Percentiles rank a stretch among this genome's conserved stretches.
These are phyloP conservation scores for Cyrtonyx montezumae DNA, from an alignment of 2,113 vertebrate genomes.

Conservation along the genomic window DNA sequence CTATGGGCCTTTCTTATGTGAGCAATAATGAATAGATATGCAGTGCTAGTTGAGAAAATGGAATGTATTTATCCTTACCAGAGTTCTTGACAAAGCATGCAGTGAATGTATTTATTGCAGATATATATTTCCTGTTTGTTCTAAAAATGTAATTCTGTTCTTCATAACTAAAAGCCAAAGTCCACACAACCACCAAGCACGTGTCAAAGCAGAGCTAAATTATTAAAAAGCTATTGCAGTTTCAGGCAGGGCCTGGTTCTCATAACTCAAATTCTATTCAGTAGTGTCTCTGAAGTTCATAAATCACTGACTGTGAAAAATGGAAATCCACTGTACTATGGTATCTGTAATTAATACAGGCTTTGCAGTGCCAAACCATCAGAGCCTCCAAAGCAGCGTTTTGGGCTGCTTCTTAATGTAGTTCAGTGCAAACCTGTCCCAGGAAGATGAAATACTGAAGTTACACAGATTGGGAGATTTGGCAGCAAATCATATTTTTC, in stretches of 20 bases:
- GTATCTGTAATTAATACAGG: background rate
- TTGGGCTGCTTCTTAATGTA: background rate
- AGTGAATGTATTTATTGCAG: background rate
- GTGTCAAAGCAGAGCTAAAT: slow-evolving; percentile 6
- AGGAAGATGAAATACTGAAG: background rate
- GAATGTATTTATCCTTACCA: background rate
- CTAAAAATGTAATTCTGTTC: background rate
- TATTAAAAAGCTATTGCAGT: background rate
- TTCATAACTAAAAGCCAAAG: background rate
- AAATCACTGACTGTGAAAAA: slow-evolving; percentile 21
- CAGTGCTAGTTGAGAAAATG: background rate
- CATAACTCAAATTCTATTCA: slow-evolving; percentile 4
- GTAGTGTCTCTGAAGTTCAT: background rate
- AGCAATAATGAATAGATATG: background rate
- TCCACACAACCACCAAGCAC: background rate
- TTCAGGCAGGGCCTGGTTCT: background rate
- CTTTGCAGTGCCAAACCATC: background rate
- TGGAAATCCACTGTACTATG: background rate
- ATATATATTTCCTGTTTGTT: background rate
- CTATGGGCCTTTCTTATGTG: background rate
- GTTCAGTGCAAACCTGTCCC: background rate
- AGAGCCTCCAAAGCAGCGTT: background rate
- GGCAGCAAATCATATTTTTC: background rate
- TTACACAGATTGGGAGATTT: background rate
- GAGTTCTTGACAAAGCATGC: background rate